Evolutionary conservation across 1,140 invertebrate genomes (phyloP), one percentile per base, ranked within the genome.

Genomic region (Drosophila virilis): DNA sequence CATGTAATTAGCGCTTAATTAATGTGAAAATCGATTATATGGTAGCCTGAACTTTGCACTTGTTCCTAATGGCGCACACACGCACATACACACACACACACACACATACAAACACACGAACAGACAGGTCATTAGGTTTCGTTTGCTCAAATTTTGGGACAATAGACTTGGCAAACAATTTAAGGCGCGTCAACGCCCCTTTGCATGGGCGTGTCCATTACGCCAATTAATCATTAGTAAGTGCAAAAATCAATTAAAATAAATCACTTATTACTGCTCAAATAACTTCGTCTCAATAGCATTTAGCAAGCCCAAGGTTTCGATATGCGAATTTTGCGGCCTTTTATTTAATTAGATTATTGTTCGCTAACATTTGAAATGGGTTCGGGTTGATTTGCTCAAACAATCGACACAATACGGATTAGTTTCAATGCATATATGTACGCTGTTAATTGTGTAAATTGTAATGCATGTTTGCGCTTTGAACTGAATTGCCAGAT

Each of bases 21-120:
- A 71, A 72, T 71, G 68, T 71, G 46, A 66, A 71, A 65, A 72
- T 75, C 73, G 60, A 75, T 72, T 71, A 52, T 42, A 61, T 43
- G 42, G 64, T 33, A 37, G 35, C 15, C 32, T 37, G 64, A 73
- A 60, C 64, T 65, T 51, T 58, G 57, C 65, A 69, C 57, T 57
- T 35, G 67, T 46, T 50, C 40, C 58, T 48, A 37, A 51, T 51
- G 45, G 22, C 46, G 37, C 57, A 50, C n/a, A 43, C 37, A 43
- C 13, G 33, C 32, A 55, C 13, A 8, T 10, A 64, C 17, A 6
- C 28, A 58, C 50, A 66, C 15, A 22, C 22, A 32, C 28, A 33
- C n/a, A 45, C 9, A 58, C 46, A 48, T 9, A 48, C 17, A 5
- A 3, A 48, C 10, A 6, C 17, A 32, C 8, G 22, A 28, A 5